These are phyloP conservation scores for Diarsia dahlii DNA, from an alignment of 2,888 invertebrate genomes.

Conservation along the genomic window DNA sequence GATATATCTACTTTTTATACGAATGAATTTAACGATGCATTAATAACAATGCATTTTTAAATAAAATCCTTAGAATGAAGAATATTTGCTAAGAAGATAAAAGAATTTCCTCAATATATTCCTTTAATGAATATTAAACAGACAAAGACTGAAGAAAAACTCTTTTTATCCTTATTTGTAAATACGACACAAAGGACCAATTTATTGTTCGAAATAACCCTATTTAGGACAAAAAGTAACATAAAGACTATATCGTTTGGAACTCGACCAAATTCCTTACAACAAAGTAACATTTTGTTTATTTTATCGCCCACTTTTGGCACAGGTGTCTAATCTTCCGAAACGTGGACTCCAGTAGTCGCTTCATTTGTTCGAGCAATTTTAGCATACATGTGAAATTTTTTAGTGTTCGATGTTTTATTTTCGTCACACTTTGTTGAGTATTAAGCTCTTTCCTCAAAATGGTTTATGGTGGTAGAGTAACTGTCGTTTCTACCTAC, in stretches of 20 bases:
- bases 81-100: background rate
- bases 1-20: too few species aligned
- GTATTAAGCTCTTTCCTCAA: background rate
- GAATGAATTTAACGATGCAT: background rate
- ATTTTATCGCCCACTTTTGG: slow-evolving; percentile 48
- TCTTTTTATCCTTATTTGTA: slow-evolving; percentile 29
- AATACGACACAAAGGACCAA: slow-evolving; percentile 39
- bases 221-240: slow-evolving; percentile 37
- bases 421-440: background rate
- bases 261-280: slow-evolving; percentile 36
- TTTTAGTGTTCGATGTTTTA: background rate
- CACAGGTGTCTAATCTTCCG: slow-evolving; percentile 90
- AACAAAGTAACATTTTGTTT: slow-evolving; percentile 37
- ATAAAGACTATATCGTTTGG: slow-evolving; percentile 40
- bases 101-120: slow-evolving; percentile 12
- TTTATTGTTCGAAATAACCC: slow-evolving; percentile 36
- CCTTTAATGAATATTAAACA: slow-evolving; percentile 1
- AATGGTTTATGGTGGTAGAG: background rate
- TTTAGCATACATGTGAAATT: slow-evolving; percentile 6
- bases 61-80: background rate
- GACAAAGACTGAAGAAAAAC: slow-evolving; percentile 15
- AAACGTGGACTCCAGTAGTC: slow-evolving; percentile 89
- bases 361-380: slow-evolving; percentile 72
- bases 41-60: background rate
- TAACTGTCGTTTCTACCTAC: background rate